Base-by-base conservation (phyloP, 1,140 invertebrate genomes). In the Xylocopa sonorina region DNA sequence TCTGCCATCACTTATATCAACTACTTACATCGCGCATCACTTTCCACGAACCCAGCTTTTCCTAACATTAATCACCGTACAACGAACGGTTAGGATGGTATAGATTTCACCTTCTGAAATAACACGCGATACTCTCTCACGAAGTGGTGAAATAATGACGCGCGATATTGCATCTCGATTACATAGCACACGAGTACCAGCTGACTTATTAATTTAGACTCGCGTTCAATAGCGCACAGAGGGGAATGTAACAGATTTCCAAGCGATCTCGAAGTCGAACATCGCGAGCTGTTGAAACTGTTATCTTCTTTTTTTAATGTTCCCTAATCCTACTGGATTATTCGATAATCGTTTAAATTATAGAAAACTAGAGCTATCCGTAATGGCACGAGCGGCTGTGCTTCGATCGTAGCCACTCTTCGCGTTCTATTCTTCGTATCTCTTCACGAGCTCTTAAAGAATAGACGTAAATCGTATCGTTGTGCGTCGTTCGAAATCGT, bases 101-200 rank as follows among this genome's bases (percentile, higher is more conserved):
- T 12, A 21, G 12, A n/a, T 58, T 38, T 55, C 46, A 72, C 53
- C 6, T 27, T 12, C 38, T 43, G 10, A n/a, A 57, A 41, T 9
- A 46, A 50, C 58, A 14, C 46, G 34, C 18, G 27, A 10, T 32
- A 24, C 58, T 71, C 58, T 71, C 68, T 71, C 68, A 71, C 53
- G 69, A 46, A 41, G 10, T 10, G 6, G 14, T 48, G 6, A 60
- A 72, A 72, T 72, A 46, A 60, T 72, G 24, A 72, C 32, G 48
- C 41, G 27, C 29, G 5, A 1, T 27, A 18, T 32, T 48, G 41
- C 21, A 72, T 60, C 41, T 24, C 34, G 41, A 72, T 60, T 48
- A 9, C 43, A 58, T n/a, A 55, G 27, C 43, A 3, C 3, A 12
- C 24, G 18, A 5, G 18, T 21, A 5, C 0, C 18, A 24, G 12